Percentiles rank a stretch among this genome's conserved stretches.
phyloP scores from a whole-genome alignment of 2,888 invertebrate species.

The Spialia ferax region DNA sequence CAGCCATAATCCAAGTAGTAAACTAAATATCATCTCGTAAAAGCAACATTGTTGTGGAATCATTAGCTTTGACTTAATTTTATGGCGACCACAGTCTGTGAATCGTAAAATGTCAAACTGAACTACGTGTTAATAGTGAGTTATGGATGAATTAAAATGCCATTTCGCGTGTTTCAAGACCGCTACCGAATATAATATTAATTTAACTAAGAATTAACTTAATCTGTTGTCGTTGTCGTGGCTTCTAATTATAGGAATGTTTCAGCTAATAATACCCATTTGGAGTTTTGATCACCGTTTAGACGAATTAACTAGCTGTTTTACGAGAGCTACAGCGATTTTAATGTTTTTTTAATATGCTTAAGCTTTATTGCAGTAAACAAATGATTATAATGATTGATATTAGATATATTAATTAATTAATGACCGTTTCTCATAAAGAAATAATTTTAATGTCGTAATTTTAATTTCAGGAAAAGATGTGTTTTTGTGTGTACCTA shows the following conservation, averaged over 20 bases:
- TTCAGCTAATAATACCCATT: constrained; percentile 35
- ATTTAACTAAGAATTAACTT: constrained; percentile 26
- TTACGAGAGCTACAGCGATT: constrained; percentile 29
- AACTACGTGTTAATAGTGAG: constrained; percentile 63
- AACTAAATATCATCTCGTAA: constrained; percentile 48
- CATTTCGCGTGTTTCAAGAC: constrained; percentile 52
- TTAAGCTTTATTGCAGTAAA: constrained; percentile 32
- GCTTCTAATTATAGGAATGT: constrained; percentile 22
- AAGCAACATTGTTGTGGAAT: constrained; percentile 59
- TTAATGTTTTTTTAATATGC: constrained; percentile 28
- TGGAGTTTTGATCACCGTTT: constrained; percentile 26
- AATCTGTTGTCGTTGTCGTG: constrained; percentile 32
- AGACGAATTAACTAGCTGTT: constrained; percentile 32
- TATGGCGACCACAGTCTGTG: constrained; percentile 51
- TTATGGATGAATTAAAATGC: constrained; percentile 55
- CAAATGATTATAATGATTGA: constrained; percentile 23
- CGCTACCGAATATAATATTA: constrained; percentile 49
- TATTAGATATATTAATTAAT: background rate
- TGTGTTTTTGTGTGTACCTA: too few species aligned
- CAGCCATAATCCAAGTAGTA: constrained; percentile 41
- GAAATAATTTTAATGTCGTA: background rate
- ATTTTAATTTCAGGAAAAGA: too few species aligned
- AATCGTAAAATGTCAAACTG: constrained; percentile 59
- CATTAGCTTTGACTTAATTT: constrained; percentile 54
- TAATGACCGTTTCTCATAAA: background rate